A percentile compares a stretch with the other conserved stretches of the same genome.
Conservation (phyloP, 2,113 vertebrate genomes). For the Trematocara macrostoma region DNA sequence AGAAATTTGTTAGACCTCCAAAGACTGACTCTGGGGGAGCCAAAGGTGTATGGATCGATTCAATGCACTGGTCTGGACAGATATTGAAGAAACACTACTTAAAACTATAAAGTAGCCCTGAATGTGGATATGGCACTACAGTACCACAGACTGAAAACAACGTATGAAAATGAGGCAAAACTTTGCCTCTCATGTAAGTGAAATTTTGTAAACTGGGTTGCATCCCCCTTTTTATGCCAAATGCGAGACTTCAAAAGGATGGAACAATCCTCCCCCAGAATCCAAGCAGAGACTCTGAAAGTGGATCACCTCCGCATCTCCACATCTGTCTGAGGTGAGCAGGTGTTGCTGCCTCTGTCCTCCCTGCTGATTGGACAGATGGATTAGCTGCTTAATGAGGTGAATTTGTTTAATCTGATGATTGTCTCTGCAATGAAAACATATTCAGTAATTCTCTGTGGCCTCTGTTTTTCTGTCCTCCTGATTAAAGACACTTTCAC, state of each 20-base stretch:
- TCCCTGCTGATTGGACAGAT: constrained; percentile 51
- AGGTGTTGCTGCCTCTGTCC: constrained; percentile 45
- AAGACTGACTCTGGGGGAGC: background rate
- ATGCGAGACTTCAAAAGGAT: constrained; percentile 37
- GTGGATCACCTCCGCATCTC: constrained; percentile 40
- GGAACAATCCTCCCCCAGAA: constrained; percentile 30
- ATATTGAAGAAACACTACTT: background rate
- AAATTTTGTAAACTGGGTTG: constrained; percentile 50
- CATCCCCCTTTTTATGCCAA: constrained; percentile 33
- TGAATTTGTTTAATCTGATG: constrained; percentile 63
- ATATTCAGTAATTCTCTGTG: constrained; percentile 57
- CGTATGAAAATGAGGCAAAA: background rate
- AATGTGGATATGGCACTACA: background rate
- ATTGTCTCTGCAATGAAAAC: constrained; percentile 52
- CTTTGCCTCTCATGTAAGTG: background rate
- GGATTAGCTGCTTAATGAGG: constrained; percentile 60
- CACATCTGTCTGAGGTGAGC: constrained; percentile 60
- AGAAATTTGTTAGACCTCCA: background rate
- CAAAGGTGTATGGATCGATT: background rate
- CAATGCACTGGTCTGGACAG: background rate
- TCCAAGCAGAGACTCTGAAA: constrained; percentile 12
- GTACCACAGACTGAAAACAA: background rate
- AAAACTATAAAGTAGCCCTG: background rate
- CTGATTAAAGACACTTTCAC: constrained; percentile 63
- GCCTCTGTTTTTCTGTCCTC: constrained; percentile 35